phyloP scores from a whole-genome alignment of 64 coral and sea anemone genomes.

The Montipora efflorescens region DNA sequence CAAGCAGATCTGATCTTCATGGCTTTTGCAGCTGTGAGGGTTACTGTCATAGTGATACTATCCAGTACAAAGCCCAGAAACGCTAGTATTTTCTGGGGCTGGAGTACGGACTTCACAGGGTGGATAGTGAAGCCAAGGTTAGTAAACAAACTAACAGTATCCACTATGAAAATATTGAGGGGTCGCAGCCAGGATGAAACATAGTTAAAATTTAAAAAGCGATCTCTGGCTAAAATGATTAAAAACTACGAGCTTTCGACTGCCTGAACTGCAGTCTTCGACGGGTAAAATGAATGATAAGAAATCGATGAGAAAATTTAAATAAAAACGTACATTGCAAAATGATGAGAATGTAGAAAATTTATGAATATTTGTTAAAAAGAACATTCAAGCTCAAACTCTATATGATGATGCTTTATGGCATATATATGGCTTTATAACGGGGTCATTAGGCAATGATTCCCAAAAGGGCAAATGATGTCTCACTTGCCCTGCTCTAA shows the following conservation, averaged over 20 bases:
- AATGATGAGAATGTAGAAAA: no score
- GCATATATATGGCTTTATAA: constrained; percentile 42
- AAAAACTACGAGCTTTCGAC: no score
- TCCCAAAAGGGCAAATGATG: constrained; percentile 39
- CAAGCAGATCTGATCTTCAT: constrained; percentile 12
- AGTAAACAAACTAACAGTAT: constrained; percentile 24
- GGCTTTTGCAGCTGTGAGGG: not conserved
- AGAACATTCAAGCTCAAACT: not conserved
- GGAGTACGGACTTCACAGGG: constrained; percentile 9
- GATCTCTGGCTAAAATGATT: no score
- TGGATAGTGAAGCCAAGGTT: constrained; percentile 30
- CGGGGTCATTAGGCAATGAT: constrained; percentile 57
- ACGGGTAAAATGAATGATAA: no score
- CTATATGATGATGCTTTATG: constrained; percentile 72
- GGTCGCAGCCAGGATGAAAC: no score
- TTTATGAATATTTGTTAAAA: no score
- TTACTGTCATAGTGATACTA: constrained; percentile 31
- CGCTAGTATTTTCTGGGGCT: not conserved
- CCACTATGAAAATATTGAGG: not conserved
- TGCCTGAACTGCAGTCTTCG: no score
- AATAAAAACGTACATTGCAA: no score
- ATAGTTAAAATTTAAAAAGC: no score
- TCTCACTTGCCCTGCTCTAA: constrained; percentile 52
- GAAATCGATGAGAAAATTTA: no score
- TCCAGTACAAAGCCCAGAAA: constrained; percentile 30